Evolutionary conservation across 2,113 vertebrate species (phyloP).

Genomic region (Carollia perspicillata): DNA sequence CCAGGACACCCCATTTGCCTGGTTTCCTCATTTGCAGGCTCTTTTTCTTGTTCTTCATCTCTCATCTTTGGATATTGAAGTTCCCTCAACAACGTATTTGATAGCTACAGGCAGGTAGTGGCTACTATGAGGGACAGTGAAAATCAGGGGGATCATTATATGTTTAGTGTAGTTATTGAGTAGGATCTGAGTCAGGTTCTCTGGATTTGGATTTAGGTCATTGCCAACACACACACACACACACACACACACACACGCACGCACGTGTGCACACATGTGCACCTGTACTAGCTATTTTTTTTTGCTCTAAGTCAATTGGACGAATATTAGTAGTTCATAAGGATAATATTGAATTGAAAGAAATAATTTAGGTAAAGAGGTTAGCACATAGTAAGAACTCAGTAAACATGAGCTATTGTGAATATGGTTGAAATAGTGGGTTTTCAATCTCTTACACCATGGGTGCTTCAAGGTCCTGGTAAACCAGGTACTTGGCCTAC

Average conservation of each 20-base stretch:
- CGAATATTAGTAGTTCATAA: background rate
- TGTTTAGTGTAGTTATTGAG: background rate
- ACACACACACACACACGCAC: no score
- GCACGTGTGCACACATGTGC: no score
- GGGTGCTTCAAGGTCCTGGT: background rate
- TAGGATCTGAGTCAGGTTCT: background rate
- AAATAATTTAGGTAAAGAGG: background rate
- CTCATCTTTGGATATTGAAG: background rate
- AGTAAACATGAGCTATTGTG: background rate
- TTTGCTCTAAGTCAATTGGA: background rate
- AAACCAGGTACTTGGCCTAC: background rate
- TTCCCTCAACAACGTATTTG: background rate
- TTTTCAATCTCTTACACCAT: background rate
- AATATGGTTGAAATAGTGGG: background rate
- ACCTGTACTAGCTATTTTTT: background rate
- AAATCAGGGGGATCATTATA: background rate
- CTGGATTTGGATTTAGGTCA: background rate
- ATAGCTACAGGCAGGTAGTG: background rate
- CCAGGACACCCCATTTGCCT: background rate
- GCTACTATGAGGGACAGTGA: background rate
- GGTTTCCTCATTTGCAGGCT: background rate
- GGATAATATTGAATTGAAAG: background rate
- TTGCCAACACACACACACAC: background rate
- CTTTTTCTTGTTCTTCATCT: background rate
- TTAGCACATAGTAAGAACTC: background rate